Conservation (phyloP, 2,888 invertebrate genomes). For the Ferrisia virgata region DNA sequence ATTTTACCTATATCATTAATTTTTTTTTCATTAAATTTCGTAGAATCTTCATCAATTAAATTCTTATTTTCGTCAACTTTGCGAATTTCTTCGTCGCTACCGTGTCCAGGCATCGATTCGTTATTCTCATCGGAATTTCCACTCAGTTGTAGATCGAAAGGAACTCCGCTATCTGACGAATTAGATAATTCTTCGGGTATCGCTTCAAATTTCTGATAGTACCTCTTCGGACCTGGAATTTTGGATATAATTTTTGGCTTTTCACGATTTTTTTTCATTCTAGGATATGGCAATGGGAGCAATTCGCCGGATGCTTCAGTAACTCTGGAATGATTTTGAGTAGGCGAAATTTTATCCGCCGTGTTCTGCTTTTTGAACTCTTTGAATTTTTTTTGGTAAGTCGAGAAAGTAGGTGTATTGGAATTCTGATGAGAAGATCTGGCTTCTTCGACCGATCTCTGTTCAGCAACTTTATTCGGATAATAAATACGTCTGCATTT, state of each 20-base stretch:
- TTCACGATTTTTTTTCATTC: background rate
- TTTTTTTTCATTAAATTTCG: background rate
- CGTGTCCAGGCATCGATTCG: background rate
- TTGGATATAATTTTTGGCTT: background rate
- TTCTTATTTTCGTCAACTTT: slow-evolving; percentile 23
- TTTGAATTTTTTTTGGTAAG: slow-evolving; percentile 5
- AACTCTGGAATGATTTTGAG: background rate
- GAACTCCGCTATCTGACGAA: slow-evolving; percentile 52
- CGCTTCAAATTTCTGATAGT: slow-evolving; percentile 54
- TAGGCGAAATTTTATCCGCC: background rate
- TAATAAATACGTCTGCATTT: slow-evolving; percentile 28
- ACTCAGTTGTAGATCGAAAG: background rate
- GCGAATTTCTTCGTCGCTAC: background rate
- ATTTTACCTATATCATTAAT: background rate
- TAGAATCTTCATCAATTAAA: background rate
- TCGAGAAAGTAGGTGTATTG: background rate
- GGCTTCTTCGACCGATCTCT: background rate
- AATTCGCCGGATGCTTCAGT: background rate
- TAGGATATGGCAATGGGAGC: background rate
- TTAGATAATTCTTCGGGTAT: slow-evolving; percentile 61
- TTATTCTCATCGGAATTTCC: slow-evolving; percentile 22
- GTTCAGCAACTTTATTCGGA: background rate
- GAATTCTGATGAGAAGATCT: background rate
- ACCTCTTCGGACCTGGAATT: slow-evolving; percentile 40
- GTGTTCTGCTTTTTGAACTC: slow-evolving; percentile 26